phyloP scores from a whole-genome alignment of 2,888 invertebrate genomes.

The Germaria angustata region DNA sequence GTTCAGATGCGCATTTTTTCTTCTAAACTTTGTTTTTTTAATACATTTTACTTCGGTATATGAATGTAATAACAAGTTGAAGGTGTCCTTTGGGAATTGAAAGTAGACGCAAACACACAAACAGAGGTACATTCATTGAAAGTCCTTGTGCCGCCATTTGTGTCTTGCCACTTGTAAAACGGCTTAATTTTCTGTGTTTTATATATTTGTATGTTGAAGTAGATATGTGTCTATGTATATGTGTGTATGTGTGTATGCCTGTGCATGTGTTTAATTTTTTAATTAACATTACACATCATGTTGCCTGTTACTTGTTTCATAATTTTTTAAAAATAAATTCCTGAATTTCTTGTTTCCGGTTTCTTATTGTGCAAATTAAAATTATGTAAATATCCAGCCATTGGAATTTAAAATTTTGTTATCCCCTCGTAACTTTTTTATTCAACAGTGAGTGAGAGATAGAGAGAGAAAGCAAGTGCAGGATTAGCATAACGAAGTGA shows the following conservation, averaged over 20 bases:
- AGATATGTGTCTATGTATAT: background rate
- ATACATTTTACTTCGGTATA: constrained; percentile 33
- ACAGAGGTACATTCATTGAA: background rate
- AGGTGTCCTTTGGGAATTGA: constrained; percentile 65
- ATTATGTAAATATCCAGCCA: constrained; percentile 55
- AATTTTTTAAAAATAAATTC: constrained; percentile 22
- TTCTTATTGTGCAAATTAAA: constrained; percentile 59
- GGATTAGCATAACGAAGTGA: constrained; percentile 33
- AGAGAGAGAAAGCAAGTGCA: background rate
- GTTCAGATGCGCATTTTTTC: background rate
- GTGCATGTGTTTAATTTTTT: constrained; percentile 22
- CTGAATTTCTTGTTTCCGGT: constrained; percentile 36
- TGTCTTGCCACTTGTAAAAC: constrained; percentile 4
- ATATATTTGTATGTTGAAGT: background rate
- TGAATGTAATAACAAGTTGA: constrained; percentile 66
- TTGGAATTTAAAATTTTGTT: constrained; percentile 41
- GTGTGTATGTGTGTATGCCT: background rate
- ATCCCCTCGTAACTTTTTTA: background rate
- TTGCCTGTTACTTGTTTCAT: constrained; percentile 15
- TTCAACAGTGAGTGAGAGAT: background rate
- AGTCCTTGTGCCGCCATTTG: background rate
- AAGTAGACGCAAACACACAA: constrained; percentile 12
- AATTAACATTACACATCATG: constrained; percentile 56
- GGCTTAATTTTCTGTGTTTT: background rate
- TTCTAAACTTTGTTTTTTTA: constrained; percentile 18